Evolutionary conservation across 2,797 vertebrate genomes (phyloP), one percentile per base, ranked within the genome.

Genomic region (Sebastes hopkinsi): DNA sequence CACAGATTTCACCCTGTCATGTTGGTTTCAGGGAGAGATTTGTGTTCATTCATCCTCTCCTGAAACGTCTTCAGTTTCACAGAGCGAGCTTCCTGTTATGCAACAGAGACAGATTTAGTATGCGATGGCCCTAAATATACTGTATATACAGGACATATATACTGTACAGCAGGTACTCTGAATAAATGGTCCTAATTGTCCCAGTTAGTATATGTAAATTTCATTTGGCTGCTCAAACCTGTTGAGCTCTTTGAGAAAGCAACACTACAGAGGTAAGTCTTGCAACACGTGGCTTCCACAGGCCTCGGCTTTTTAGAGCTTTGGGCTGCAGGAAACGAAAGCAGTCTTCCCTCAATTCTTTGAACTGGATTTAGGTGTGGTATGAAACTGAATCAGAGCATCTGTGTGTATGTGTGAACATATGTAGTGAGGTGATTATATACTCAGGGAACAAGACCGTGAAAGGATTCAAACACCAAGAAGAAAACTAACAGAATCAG

Each of bases 41-140:
- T 66, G 55, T 61, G 55, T 52, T 62, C 59, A 59, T 72, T 83
- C 60, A 30, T 78, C n/a, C 23, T 61, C 25, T 71, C 42, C n/a
- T 56, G 38, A 20, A 50, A 3, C 6, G 4, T 58, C n/a, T 61
- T 52, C 58, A 36, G 61, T 36, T 20, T n/a, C 34, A 61, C 22
- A 54, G 55, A 16, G 34, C 4, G 54, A 38, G 22, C 12, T 64
- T 65, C 36, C 76, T 76, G 32, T 69, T 42, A 55, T 56, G 71
- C 65, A 42, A 60, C 56, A 68, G 32, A 46, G 29, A 59, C 14
- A 56, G 29, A 68, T 1, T 27, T 46, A 14, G 30, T 60, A 18
- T 9, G 13, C 2, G 22, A 16, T 32, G 8, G 22, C n/a, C 64
- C 20, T 50, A 50, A 20, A 27, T 27, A 27, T 27, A 27, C 29